Base-by-base conservation (phyloP, 2,888 invertebrate genomes). In the Lingula anatina region DNA sequence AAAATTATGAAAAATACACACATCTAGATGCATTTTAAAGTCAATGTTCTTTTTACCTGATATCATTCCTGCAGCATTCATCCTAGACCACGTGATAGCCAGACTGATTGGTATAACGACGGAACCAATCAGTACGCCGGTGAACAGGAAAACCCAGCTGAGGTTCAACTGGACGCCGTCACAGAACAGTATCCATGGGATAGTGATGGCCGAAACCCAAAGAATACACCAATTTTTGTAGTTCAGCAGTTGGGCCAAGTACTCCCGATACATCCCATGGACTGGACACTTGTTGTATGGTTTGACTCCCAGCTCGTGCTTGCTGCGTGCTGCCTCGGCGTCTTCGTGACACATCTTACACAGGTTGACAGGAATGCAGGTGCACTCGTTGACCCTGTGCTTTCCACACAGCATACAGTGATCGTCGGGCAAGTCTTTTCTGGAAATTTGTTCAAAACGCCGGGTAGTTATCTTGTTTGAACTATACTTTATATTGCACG, bases 51-150 rank as follows among this genome's bases (percentile, higher is more conserved):
- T 56, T 35, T 66, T 65, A 3, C 76, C 77, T 2, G 58, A 47
- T 15, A 74, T 62, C 73, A 78, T 75, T 4, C 60, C 76, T 3
- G 44, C 37, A 2, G 68, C 65, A 0, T 69, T 76, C 23, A 77
- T 61, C 20, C 70, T 57, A 37, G 66, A 59, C 77, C 77, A 77
- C 52, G 62, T 66, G 64, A 77, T 71, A 36, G 64, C 59, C 31
- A 78, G 55, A 1, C 65, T 55, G 39, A 77, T 71, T 1, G 77
- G 77, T 2, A 74, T 51, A 5, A 78, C 77, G 2, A 75, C 73
- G 2, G 75, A 73, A 3, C 76, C 73, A 40, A 78, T 73, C 36
- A 76, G 55, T 27, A 77, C 61, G 1, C 77, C 77, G 72, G 75
- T 77, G 51, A 78, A 71, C 26, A 70, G 55, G 55, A 78, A 77